These are phyloP conservation scores for Chitala chitala DNA, from an alignment of 2,113 vertebrate genomes.

Conservation along the genomic window DNA sequence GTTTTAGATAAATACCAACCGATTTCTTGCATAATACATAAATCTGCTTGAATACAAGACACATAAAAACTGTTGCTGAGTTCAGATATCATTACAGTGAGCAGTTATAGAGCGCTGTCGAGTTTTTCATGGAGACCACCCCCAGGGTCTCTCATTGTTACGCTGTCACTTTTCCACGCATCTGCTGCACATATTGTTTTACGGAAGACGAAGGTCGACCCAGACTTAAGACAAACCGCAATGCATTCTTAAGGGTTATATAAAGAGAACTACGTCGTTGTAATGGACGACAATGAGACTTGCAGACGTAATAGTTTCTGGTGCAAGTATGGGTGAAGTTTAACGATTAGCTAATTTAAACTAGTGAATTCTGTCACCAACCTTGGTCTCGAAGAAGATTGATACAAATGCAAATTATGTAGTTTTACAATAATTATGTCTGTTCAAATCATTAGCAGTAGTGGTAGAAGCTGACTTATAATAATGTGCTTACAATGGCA, in stretches of 20 bases:
- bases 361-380: too few species aligned
- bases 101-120: neutral
- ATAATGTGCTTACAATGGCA: neutral
- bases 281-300: too few species aligned
- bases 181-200: neutral
- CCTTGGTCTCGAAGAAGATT: too few species aligned
- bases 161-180: conserved; percentile 20
- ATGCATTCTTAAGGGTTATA: neutral
- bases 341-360: too few species aligned
- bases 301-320: too few species aligned
- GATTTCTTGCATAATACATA: neutral
- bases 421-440: too few species aligned
- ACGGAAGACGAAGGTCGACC: neutral
- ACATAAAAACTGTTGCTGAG: neutral
- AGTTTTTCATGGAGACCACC: neutral
- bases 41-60: neutral
- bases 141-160: neutral
- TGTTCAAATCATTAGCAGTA: neutral
- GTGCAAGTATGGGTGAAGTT: too few species aligned
- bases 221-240: too few species aligned
- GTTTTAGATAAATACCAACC: neutral
- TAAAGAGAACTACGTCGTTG: too few species aligned
- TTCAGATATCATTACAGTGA: neutral
- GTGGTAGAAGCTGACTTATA: neutral
- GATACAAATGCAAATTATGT: too few species aligned